Evolutionary conservation across 2,797 vertebrate species (phyloP).

Genomic region (Bradypodion pumilum): DNA sequence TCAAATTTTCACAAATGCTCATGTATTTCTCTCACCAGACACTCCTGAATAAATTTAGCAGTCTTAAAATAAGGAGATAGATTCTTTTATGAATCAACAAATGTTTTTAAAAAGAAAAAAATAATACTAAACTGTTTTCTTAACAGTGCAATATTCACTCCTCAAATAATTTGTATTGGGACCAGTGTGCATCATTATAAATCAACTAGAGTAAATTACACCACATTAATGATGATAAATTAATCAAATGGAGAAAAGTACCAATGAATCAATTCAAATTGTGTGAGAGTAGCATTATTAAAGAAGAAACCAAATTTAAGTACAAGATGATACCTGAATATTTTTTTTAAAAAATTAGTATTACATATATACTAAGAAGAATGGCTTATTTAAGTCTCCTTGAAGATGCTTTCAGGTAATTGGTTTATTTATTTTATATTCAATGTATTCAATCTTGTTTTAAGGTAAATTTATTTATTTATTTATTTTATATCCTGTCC

Average conservation of each 20-base stretch:
- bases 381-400: neutral
- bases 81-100: too few relatives aligned
- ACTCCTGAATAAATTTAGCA: neutral
- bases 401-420: neutral
- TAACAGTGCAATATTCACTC: neutral
- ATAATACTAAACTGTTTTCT: neutral
- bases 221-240: neutral
- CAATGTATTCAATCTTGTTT: too few relatives aligned
- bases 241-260: neutral
- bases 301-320: neutral
- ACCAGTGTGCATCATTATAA: too few relatives aligned
- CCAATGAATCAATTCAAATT: neutral
- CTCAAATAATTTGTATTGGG: too few relatives aligned
- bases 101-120: neutral
- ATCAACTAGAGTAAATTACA: neutral
- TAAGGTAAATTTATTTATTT: too few relatives aligned
- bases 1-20: neutral
- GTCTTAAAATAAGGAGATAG: neutral
- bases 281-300: neutral
- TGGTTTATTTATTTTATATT: too few relatives aligned
- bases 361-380: neutral
- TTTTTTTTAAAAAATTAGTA: neutral
- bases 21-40: neutral
- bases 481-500: too few relatives aligned
- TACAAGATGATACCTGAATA: neutral